Evolutionary conservation across 2,797 vertebrate species (phyloP), one percentile per base, ranked within the genome.

Genomic region (Myotis pilosus): DNA sequence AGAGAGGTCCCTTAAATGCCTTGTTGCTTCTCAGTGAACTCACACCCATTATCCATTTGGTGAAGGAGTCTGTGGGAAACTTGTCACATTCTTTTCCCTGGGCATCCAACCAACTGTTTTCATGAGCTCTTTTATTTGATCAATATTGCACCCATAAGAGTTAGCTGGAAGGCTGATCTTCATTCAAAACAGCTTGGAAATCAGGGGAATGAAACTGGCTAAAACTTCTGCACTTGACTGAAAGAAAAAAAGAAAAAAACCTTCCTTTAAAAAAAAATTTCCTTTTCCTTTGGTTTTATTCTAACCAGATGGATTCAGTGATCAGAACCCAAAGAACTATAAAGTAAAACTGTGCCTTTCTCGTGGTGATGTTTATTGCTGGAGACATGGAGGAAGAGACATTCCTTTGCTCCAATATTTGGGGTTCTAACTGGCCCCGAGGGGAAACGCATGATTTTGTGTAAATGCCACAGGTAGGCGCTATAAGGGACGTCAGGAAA

Each of bases 151-250:
- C 38, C 60, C 49, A 1, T 53, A 87, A 85, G 66, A 85, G 33
- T 95, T 91, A 66, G 62, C 84, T 90, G 72, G 38, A 89, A 95
- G 91, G 23, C 6, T 86, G 69, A 33, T 87, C 94, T 96, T 96
- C 84, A 93, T 95, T 95, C 89, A 88, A 87, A 95, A 90, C 51
- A 86, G 55, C 33, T 41, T 86, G 69, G 41, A 94, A 97, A 93
- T 30, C 60, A 74, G 12, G 25, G 72, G 25, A 79, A 87, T 86
- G 53, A 93, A 92, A 88, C 8, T 25, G 55, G 33, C 23, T 93
- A 60, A 60, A 95, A 92, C 79, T n/a, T 87, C 74, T 88, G 85
- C 49, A 30, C 20, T 95, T 57, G 36, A 94, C 5, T 83, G 38
- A 38, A 57, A 82, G n/a, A 6, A 1, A 41, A 33, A 7, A 66